phyloP scores from a whole-genome alignment of 2,113 vertebrate species.

The Neotragus pygmaeus region DNA sequence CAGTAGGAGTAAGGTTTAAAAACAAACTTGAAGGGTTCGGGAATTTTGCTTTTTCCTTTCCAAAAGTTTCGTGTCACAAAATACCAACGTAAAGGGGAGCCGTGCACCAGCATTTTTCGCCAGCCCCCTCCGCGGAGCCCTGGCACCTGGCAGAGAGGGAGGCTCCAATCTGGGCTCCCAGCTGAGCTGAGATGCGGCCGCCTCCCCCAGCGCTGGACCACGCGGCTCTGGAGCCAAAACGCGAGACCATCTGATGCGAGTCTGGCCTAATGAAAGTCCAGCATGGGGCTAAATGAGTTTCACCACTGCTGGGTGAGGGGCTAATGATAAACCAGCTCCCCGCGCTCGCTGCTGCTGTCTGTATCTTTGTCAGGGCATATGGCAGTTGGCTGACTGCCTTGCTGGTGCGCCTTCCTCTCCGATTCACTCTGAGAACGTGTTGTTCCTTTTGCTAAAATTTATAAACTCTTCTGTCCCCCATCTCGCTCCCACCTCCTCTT shows the following conservation, averaged over 20 bases:
- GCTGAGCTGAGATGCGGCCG: slow-evolving; percentile 85
- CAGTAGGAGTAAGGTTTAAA: background rate
- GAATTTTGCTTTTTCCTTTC: background rate
- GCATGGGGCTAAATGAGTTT: slow-evolving; percentile 99
- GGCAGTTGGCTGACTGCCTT: slow-evolving; percentile 89
- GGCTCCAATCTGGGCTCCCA: slow-evolving; percentile 79
- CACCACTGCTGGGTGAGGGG: slow-evolving; percentile 93
- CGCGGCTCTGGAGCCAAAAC: slow-evolving; percentile 86
- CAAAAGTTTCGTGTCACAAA: slow-evolving; percentile 57
- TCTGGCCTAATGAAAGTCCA: slow-evolving; percentile 99
- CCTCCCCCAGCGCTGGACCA: slow-evolving; percentile 78
- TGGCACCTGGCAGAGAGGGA: slow-evolving; percentile 88
- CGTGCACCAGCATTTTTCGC: slow-evolving; percentile 59
- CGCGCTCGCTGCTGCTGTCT: slow-evolving; percentile 87
- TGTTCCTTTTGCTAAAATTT: background rate
- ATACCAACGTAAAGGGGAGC: slow-evolving; percentile 61
- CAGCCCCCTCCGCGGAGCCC: slow-evolving; percentile 68
- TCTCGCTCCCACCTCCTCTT: background rate
- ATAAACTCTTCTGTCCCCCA: background rate
- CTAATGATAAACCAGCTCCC: slow-evolving; percentile 96
- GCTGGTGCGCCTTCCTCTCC: slow-evolving; percentile 68
- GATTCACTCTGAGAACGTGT: slow-evolving; percentile 39
- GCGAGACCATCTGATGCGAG: slow-evolving; percentile 95
- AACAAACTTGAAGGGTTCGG: background rate
- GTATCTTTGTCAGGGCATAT: slow-evolving; percentile 93